Percentiles rank a stretch among this genome's conserved stretches.
Conservation (phyloP, 2,888 invertebrate genomes). For the Prosapia bicincta region DNA sequence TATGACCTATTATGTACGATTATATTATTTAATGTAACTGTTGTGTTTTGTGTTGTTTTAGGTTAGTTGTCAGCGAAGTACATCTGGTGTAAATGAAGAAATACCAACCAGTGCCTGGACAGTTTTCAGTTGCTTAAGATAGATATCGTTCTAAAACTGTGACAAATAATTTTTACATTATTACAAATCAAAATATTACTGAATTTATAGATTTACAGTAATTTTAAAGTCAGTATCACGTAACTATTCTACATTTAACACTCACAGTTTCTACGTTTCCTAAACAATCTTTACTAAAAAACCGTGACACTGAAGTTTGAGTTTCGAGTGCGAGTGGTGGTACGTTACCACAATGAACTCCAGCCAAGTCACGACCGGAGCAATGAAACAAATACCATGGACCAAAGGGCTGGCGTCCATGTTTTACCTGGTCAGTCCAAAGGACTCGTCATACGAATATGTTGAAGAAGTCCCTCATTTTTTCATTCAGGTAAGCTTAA, state of each 20-base stretch:
- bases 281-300: neutral
- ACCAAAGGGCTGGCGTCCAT: conserved; percentile 56
- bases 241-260: neutral
- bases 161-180: no score
- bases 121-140: no score
- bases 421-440: conserved; percentile 68
- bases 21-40: no score
- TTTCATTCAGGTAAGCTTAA: conserved; percentile 66
- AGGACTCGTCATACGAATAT: conserved; percentile 59
- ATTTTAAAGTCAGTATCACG: neutral
- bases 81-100: neutral
- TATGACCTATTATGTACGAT: no score
- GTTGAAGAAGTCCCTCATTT: conserved; percentile 69
- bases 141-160: neutral
- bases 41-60: neutral
- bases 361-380: conserved; percentile 1
- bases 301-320: no score
- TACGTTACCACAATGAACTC: neutral
- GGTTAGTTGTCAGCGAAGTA: neutral
- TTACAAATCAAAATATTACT: neutral
- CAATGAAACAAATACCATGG: conserved; percentile 27
- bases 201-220: neutral
- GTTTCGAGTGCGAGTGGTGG: neutral
- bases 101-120: neutral
- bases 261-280: neutral